phyloP scores from a whole-genome alignment of 2,888 invertebrate species.

The Synanthedon andrenaeformis region DNA sequence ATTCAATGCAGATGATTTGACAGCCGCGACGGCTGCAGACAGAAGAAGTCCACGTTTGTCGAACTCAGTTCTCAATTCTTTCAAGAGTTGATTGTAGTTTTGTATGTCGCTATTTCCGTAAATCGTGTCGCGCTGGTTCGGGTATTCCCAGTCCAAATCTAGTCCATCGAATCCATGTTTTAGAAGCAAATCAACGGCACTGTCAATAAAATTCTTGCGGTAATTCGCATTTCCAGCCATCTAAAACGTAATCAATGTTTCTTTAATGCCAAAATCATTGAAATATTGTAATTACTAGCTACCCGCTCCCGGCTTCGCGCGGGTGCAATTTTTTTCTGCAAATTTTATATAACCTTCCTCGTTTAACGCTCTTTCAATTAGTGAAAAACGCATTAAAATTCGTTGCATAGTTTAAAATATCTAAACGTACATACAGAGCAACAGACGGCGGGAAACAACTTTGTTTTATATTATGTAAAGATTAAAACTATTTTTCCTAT shows the following conservation, averaged over 20 bases:
- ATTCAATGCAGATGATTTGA: conserved; percentile 44
- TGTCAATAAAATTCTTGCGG: conserved; percentile 69
- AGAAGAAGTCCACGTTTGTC: conserved; percentile 60
- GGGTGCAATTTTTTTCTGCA: no score
- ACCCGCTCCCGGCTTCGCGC: no score
- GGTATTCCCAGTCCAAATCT: conserved; percentile 82
- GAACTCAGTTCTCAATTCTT: conserved; percentile 69
- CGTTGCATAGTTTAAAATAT: no score
- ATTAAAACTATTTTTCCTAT: no score
- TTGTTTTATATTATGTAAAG: no score
- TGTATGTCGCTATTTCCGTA: conserved; percentile 50
- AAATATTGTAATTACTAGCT: no score
- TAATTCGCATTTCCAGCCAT: conserved; percentile 46
- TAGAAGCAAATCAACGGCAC: conserved; percentile 63
- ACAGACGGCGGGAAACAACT: no score
- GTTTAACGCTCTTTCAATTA: no score
- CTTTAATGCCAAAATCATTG: background rate
- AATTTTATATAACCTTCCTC: no score
- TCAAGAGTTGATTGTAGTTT: conserved; percentile 65
- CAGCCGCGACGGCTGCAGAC: conserved; percentile 73
- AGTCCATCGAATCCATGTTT: conserved; percentile 76
- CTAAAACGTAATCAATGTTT: conserved; percentile 23
- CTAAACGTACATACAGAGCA: no score
- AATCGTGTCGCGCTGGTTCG: conserved; percentile 64
- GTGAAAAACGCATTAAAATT: no score